phyloP scores from a whole-genome alignment of 2,797 vertebrate genomes.

The Lacerta viridis region DNA sequence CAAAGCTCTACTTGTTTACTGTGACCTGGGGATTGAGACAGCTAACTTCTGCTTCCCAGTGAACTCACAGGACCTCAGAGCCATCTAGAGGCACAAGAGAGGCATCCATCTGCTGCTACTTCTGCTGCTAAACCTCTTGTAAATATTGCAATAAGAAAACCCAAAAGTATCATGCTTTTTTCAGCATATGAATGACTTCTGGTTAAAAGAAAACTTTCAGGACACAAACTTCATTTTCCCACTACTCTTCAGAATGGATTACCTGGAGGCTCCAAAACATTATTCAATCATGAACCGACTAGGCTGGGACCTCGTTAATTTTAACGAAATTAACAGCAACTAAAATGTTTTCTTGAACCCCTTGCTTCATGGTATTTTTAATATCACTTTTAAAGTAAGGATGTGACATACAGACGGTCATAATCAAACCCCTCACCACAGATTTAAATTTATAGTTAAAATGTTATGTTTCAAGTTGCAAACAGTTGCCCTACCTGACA shows the following conservation, averaged over 20 bases:
- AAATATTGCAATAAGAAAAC: neutral
- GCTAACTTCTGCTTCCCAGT: neutral
- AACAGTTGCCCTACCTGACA: conserved; percentile 89
- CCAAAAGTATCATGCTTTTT: neutral
- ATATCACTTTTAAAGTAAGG: neutral
- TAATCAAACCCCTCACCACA: too few relatives aligned
- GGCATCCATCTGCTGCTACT: too few relatives aligned
- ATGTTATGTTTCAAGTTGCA: too few relatives aligned
- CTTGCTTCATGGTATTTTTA: neutral
- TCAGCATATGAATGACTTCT: neutral
- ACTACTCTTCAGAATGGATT: neutral
- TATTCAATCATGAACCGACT: too few relatives aligned
- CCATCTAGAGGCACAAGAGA: neutral
- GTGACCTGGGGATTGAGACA: too few relatives aligned
- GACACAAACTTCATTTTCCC: too few relatives aligned
- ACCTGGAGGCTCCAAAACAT: neutral
- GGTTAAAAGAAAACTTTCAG: neutral
- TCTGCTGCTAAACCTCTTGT: neutral
- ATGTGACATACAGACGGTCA: neutral
- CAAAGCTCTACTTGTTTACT: too few relatives aligned
- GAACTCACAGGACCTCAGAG: too few relatives aligned
- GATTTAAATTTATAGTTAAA: too few relatives aligned
- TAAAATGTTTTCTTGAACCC: neutral
- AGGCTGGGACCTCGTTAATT: neutral
- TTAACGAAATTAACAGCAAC: neutral